Conservation (phyloP, 2,113 vertebrate genomes). For the Mungos mungo region DNA sequence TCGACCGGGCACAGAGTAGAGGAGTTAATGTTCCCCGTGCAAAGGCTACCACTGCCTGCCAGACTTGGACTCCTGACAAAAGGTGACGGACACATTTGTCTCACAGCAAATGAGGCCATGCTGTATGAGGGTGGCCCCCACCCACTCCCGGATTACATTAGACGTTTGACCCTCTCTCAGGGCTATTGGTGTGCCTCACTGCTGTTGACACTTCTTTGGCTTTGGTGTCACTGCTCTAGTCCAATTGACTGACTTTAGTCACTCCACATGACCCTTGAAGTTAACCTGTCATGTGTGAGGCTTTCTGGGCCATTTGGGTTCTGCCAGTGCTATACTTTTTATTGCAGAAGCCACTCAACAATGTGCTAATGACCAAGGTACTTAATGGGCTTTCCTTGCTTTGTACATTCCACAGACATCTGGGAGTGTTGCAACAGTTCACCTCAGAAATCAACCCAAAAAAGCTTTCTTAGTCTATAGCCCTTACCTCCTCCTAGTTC, state of each 20-base stretch:
- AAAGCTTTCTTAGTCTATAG: background rate
- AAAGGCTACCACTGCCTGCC: background rate
- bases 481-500: background rate
- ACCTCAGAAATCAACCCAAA: background rate
- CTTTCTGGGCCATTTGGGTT: background rate
- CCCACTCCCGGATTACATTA: background rate
- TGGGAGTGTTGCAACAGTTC: background rate
- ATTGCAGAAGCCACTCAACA: constrained; percentile 5
- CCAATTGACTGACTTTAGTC: background rate
- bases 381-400: background rate
- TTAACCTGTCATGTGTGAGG: background rate
- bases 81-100: background rate
- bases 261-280: background rate
- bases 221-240: background rate
- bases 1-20: background rate
- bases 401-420: background rate
- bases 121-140: background rate
- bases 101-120: background rate
- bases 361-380: background rate
- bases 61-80: background rate
- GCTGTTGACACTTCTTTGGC: background rate
- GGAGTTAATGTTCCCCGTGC: background rate
- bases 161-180: background rate
- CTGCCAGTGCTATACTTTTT: background rate
- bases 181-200: background rate